phyloP scores from a whole-genome alignment of 2,113 vertebrate genomes.

The Phalacrocorax brasilianus region DNA sequence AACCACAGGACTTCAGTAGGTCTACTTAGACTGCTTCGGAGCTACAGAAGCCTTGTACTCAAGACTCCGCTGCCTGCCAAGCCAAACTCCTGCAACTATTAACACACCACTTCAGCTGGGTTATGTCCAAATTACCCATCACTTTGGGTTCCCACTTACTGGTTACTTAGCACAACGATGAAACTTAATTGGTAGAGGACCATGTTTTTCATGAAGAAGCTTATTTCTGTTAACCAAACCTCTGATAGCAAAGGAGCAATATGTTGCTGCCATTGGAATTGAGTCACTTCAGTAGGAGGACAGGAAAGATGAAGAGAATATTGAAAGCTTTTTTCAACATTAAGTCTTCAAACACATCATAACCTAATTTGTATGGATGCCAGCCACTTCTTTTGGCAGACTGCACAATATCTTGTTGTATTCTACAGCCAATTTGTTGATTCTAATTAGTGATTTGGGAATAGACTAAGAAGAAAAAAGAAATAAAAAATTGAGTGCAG shows the following conservation, averaged over 20 bases:
- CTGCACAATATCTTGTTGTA: not conserved
- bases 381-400: slow-evolving; percentile 24
- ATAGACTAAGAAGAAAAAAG: slow-evolving; percentile 13
- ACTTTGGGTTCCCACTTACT: not conserved
- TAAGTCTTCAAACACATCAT: slow-evolving; percentile 2
- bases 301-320: not conserved
- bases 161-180: fast-evolving
- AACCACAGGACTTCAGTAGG: not conserved
- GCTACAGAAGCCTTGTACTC: not conserved
- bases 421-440: slow-evolving; percentile 28
- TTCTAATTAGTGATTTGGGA: slow-evolving; percentile 44
- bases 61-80: not conserved
- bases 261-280: not conserved
- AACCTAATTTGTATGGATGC: not conserved
- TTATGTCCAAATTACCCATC: not conserved
- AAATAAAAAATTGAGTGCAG: not conserved
- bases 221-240: not conserved
- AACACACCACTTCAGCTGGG: not conserved
- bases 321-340: not conserved
- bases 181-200: not conserved
- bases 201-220: not conserved
- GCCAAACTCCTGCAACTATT: not conserved
- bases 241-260: not conserved
- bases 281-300: slow-evolving; percentile 13
- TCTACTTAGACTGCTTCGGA: fast-evolving